Conservation (phyloP, 2,888 invertebrate species). For the Ditylenchus weischeri region DNA sequence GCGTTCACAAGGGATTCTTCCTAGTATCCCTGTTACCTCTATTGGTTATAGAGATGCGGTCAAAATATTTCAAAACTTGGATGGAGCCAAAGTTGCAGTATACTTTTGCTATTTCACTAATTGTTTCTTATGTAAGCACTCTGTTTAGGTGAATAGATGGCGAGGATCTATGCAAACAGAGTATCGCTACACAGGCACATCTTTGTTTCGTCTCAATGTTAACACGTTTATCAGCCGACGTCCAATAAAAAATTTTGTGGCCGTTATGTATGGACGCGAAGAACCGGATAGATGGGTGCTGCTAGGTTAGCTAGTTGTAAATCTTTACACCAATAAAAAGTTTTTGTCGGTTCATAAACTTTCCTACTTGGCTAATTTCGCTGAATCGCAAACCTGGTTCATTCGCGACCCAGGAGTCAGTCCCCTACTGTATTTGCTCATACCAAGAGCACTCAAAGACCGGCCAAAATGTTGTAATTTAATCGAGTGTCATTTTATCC, state of each 20-base stretch:
- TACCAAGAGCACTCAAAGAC: too few species aligned
- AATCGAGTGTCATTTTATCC: too few species aligned
- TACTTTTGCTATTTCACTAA: background rate
- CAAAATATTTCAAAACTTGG: constrained; percentile 46
- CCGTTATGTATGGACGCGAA: constrained; percentile 55
- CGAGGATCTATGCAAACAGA: constrained; percentile 60
- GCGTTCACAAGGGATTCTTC: constrained; percentile 44
- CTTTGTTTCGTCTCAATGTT: constrained; percentile 34
- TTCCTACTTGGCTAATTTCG: too few species aligned
- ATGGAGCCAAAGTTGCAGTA: constrained; percentile 57
- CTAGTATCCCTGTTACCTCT: constrained; percentile 59
- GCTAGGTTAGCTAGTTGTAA: constrained; percentile 36
- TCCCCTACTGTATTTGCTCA: too few species aligned
- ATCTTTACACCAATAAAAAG: too few species aligned
- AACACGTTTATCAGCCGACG: constrained; percentile 24
- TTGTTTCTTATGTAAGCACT: background rate
- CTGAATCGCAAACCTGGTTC: too few species aligned
- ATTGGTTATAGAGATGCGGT: constrained; percentile 61
- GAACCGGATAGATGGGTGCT: constrained; percentile 64
- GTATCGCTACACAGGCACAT: constrained; percentile 54
- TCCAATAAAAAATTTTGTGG: constrained; percentile 59
- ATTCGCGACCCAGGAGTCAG: too few species aligned
- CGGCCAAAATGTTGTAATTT: too few species aligned
- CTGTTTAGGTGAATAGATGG: constrained; percentile 27
- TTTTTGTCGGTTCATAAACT: too few species aligned